Conservation (phyloP, 2,797 vertebrate genomes). For the Lycodopsis pacificus region DNA sequence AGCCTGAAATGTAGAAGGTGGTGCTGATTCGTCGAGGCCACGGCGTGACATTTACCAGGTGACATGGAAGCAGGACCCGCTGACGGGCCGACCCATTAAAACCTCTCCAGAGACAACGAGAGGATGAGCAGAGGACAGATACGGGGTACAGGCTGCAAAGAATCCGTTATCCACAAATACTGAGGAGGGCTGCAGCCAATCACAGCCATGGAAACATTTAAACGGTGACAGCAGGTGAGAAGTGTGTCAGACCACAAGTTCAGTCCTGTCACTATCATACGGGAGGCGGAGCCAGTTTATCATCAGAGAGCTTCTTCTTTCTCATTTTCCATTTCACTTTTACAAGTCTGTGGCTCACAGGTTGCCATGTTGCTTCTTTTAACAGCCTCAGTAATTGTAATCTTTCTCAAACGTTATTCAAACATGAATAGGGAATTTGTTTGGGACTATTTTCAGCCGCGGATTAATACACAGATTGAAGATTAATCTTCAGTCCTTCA, state of each 20-base stretch:
- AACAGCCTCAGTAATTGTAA: background rate
- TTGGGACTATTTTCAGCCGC: background rate
- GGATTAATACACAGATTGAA: background rate
- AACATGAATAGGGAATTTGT: background rate
- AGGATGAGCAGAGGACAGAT: background rate
- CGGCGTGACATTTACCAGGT: slow-evolving; percentile 28
- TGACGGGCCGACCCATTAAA: background rate
- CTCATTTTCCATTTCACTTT: background rate
- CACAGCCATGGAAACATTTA: background rate
- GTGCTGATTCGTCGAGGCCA: slow-evolving; percentile 4
- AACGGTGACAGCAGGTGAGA: background rate
- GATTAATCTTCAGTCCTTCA: background rate
- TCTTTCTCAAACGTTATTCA: background rate
- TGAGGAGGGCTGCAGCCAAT: background rate
- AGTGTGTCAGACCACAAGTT: background rate
- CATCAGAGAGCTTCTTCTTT: background rate
- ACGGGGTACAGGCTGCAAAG: background rate
- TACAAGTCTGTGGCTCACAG: no score
- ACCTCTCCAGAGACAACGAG: slow-evolving; percentile 8
- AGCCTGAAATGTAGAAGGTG: slow-evolving; percentile 27
- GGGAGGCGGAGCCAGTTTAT: slow-evolving; percentile 1
- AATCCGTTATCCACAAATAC: background rate
- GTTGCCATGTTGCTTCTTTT: background rate
- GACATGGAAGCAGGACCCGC: background rate
- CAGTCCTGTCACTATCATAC: background rate